These are phyloP conservation scores for Zosterops hypoxanthus DNA, from an alignment of 2,113 vertebrate species.

Conservation along the genomic window DNA sequence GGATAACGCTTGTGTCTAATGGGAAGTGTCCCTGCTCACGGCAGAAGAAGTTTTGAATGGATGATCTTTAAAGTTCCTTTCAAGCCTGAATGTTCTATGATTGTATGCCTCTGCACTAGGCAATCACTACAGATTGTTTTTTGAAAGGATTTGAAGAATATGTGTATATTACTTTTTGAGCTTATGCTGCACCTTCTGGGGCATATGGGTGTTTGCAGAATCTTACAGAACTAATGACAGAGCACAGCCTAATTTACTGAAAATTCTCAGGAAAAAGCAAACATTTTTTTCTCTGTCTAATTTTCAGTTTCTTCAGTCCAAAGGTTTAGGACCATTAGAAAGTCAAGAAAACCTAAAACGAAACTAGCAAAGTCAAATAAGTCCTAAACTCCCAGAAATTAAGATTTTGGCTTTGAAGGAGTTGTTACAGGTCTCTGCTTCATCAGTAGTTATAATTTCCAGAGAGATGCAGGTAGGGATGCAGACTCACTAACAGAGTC, in stretches of 20 bases:
- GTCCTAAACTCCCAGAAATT: not conserved
- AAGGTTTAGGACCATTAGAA: not conserved
- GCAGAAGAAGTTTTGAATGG: not conserved
- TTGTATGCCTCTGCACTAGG: not conserved
- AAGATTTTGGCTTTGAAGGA: not conserved
- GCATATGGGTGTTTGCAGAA: not conserved
- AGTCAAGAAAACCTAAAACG: not conserved
- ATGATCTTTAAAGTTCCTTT: not conserved
- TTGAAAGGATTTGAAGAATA: not conserved
- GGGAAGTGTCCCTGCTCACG: not conserved
- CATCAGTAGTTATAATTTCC: not conserved
- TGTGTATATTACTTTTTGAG: not conserved
- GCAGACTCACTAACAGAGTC: not conserved
- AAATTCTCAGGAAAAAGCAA: not conserved
- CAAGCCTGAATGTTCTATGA: not conserved
- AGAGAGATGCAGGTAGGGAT: not conserved
- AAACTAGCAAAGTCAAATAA: not conserved
- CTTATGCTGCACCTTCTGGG: not conserved
- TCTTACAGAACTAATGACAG: not conserved
- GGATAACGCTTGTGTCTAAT: not conserved
- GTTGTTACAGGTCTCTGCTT: not conserved
- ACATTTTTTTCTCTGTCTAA: not conserved
- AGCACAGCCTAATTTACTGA: not conserved
- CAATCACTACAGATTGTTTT: not conserved
- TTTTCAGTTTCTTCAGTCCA: not conserved